Evolutionary conservation across 2,888 invertebrate genomes (phyloP).

Genomic region (Rhamnusium bicolor): DNA sequence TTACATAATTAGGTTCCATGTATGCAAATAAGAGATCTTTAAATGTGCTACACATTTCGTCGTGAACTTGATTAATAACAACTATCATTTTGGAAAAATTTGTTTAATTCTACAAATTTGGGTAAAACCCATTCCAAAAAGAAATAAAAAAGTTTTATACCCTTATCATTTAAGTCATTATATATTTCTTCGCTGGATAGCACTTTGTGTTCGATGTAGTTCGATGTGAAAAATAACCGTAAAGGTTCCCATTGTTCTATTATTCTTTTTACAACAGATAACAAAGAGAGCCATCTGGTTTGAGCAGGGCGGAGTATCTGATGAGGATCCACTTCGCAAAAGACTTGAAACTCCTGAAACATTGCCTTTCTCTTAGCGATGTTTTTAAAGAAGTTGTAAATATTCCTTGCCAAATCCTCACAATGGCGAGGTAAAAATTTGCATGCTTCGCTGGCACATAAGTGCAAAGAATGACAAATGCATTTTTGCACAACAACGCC

Average conservation of each 20-base stretch:
- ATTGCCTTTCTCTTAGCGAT: constrained; percentile 38
- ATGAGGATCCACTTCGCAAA: constrained; percentile 35
- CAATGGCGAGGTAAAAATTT: constrained; percentile 58
- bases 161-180: background rate
- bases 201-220: background rate
- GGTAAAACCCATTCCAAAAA: constrained; percentile 26
- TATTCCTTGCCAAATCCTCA: constrained; percentile 57
- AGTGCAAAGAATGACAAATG: constrained; percentile 35
- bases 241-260: constrained; percentile 17
- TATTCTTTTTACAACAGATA: background rate
- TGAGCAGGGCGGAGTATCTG: constrained; percentile 30
- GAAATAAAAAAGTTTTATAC: background rate
- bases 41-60: constrained; percentile 11
- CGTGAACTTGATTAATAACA: constrained; percentile 8
- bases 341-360: constrained; percentile 31
- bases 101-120: background rate
- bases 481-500: constrained; percentile 42
- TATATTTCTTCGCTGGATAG: background rate
- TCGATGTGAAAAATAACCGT: background rate
- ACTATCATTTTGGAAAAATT: constrained; percentile 1
- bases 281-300: constrained; percentile 34
- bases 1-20: constrained; percentile 27
- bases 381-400: constrained; percentile 55
- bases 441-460: constrained; percentile 49
- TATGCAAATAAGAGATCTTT: constrained; percentile 14